Evolutionary conservation across 2,888 invertebrate genomes (phyloP).

Genomic region (Calameuta pallipes): DNA sequence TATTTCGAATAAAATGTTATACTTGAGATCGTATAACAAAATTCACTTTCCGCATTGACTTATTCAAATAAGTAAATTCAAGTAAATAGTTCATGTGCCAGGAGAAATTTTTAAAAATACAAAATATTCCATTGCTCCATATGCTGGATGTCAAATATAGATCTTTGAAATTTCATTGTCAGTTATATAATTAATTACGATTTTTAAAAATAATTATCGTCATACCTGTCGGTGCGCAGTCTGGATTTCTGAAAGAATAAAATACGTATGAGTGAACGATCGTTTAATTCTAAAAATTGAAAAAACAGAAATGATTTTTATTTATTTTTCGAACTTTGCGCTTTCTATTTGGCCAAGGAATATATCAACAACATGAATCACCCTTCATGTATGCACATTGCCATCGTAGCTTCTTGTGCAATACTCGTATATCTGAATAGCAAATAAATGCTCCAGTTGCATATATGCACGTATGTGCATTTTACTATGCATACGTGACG

Average conservation of each 20-base stretch:
- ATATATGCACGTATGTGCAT: conserved; percentile 20
- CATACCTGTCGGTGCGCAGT: conserved; percentile 43
- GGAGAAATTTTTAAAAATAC: background rate
- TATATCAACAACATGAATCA: conserved; percentile 44
- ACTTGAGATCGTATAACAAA: background rate
- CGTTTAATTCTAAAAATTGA: background rate
- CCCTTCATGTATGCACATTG: conserved; percentile 29
- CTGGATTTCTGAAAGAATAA: conserved; percentile 48
- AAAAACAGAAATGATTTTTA: background rate
- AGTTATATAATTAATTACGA: too few relatives aligned
- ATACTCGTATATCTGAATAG: background rate
- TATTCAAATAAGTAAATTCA: too few relatives aligned
- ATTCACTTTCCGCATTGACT: background rate
- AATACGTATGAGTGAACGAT: background rate
- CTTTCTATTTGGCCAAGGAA: conserved; percentile 38
- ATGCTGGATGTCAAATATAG: background rate
- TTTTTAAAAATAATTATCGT: background rate
- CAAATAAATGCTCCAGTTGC: conserved; percentile 12
- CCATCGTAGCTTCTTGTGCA: background rate
- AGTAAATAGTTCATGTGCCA: too few relatives aligned
- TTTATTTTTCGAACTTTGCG: conserved; percentile 22
- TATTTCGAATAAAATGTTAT: background rate
- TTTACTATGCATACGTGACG: conserved; percentile 11
- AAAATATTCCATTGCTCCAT: background rate
- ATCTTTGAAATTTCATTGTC: background rate